phyloP scores from a whole-genome alignment of 2,797 vertebrate genomes.

The Leucoraja ocellata region DNA sequence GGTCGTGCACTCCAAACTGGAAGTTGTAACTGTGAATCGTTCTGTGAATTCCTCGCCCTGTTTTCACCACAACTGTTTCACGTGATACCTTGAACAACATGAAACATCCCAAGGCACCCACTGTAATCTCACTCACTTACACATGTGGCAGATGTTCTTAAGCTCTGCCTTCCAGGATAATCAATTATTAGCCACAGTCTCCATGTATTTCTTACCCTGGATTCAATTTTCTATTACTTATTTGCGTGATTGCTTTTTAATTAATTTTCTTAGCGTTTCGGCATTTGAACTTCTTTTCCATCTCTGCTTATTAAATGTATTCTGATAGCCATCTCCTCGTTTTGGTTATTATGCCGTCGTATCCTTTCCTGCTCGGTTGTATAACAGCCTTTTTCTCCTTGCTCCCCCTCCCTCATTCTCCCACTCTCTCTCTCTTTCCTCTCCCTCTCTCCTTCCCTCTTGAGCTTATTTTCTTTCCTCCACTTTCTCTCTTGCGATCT shows the following conservation, averaged over 20 bases:
- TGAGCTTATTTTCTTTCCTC: not conserved
- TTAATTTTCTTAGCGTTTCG: conserved; percentile 19
- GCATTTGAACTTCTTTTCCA: not conserved
- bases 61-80: not conserved
- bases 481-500: not conserved
- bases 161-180: not conserved
- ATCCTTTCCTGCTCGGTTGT: not conserved
- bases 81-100: not conserved
- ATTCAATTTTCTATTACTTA: not conserved
- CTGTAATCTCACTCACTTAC: not conserved
- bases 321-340: not conserved
- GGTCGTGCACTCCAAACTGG: not conserved
- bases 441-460: not conserved
- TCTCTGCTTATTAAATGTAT: not conserved
- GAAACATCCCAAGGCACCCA: not conserved
- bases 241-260: conserved; percentile 20
- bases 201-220: not conserved
- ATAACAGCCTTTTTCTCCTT: not conserved
- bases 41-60: not conserved
- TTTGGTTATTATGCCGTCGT: not conserved
- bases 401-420: not conserved
- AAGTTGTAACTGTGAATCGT: not conserved
- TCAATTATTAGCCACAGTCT: not conserved
- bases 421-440: not conserved
- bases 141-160: not conserved